Percentiles rank a stretch among this genome's conserved stretches.
phyloP scores from a whole-genome alignment of 1,140 invertebrate genomes.

The Pararge aegeria region DNA sequence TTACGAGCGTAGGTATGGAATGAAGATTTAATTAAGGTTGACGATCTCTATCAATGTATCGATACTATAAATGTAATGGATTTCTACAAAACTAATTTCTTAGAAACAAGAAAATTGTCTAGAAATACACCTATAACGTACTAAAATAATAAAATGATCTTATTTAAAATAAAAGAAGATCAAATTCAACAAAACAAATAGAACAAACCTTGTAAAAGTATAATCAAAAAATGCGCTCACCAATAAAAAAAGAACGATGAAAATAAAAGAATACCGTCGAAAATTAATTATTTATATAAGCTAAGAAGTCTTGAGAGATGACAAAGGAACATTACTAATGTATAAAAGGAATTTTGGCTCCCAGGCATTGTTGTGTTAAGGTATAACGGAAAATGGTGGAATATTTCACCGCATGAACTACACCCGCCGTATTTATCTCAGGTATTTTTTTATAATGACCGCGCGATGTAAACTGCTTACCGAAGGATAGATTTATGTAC shows the following conservation, averaged over 20 bases:
- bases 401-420: conserved; percentile 27
- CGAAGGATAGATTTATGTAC: conserved; percentile 28
- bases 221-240: not conserved
- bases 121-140: too few species aligned
- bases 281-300: conserved; percentile 29
- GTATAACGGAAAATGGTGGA: conserved; percentile 22
- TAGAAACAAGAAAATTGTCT: too few species aligned
- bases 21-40: too few species aligned
- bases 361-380: conserved; percentile 15
- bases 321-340: conserved; percentile 27
- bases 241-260: conserved; percentile 11
- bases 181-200: not conserved
- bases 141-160: too few species aligned
- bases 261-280: conserved; percentile 21
- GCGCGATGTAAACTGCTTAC: conserved; percentile 32
- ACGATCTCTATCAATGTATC: too few species aligned
- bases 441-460: conserved; percentile 32
- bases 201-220: not conserved
- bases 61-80: too few species aligned
- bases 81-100: too few species aligned
- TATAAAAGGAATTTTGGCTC: conserved; percentile 24
- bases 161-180: not conserved
- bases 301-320: conserved; percentile 27
- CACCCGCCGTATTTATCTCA: conserved; percentile 24
- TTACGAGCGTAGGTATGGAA: too few species aligned